Evolutionary conservation across 2,888 invertebrate species (phyloP).

Genomic region (Mellilla xanthometata): DNA sequence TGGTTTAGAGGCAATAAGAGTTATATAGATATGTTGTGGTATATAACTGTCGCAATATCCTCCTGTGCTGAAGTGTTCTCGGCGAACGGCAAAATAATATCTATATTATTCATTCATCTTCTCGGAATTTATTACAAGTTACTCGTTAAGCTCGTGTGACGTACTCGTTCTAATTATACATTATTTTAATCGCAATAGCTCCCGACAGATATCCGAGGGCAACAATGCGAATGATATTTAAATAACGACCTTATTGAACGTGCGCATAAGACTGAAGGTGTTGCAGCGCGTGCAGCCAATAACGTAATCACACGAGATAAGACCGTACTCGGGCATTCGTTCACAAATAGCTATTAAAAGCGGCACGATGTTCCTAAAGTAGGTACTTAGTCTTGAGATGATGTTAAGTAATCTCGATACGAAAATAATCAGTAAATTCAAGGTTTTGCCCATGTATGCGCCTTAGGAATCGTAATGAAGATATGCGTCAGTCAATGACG

Average conservation of each 20-base stretch:
- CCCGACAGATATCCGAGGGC: conserved; percentile 20
- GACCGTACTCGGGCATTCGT: conserved; percentile 10
- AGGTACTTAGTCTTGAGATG: not conserved
- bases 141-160: conserved; percentile 25
- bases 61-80: not conserved
- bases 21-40: too few species aligned
- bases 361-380: not conserved
- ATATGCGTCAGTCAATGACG: conserved; percentile 14
- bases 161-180: conserved; percentile 30
- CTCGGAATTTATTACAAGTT: conserved; percentile 25
- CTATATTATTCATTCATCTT: conserved; percentile 28
- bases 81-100: not conserved
- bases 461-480: not conserved
- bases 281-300: conserved; percentile 16
- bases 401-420: not conserved
- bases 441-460: too few species aligned
- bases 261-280: conserved; percentile 24
- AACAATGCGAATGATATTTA: not conserved
- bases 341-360: conserved; percentile 10
- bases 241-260: conserved; percentile 20
- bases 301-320: conserved; percentile 24
- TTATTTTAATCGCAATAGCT: conserved; percentile 25
- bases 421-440: too few species aligned
- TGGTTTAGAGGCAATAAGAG: too few species aligned
- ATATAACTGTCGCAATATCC: too few species aligned